phyloP scores from a whole-genome alignment of 1,140 invertebrate species.

The Bombus haemorrhoidalis region DNA sequence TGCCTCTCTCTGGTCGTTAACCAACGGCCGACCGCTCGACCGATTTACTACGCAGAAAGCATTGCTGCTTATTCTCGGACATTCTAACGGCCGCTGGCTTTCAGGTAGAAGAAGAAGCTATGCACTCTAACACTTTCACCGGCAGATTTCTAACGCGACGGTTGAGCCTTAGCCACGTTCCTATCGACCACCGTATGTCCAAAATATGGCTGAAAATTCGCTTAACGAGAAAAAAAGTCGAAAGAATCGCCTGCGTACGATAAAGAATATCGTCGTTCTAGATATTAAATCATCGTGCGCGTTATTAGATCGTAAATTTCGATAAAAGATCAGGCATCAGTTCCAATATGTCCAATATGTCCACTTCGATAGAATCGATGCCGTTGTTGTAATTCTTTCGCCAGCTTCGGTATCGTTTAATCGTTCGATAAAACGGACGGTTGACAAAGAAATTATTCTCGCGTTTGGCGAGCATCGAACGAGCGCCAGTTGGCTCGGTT shows the following conservation, averaged over 20 bases:
- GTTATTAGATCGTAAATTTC: too few species aligned
- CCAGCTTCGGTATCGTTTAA: background rate
- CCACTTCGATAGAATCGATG: background rate
- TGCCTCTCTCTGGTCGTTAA: background rate
- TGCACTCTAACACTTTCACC: constrained; percentile 77
- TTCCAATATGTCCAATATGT: too few species aligned
- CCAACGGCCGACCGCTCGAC: background rate
- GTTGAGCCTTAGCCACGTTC: constrained; percentile 56
- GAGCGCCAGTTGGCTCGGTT: constrained; percentile 42
- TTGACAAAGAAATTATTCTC: constrained; percentile 23
- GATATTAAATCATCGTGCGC: too few species aligned
- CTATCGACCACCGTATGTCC: background rate
- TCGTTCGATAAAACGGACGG: background rate
- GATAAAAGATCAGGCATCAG: too few species aligned
- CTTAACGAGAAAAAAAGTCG: too few species aligned
- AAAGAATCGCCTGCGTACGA: too few species aligned
- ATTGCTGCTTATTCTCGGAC: constrained; percentile 48
- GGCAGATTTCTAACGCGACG: constrained; percentile 75
- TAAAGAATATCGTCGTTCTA: too few species aligned
- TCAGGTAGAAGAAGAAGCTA: constrained; percentile 48
- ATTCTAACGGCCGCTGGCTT: constrained; percentile 49
- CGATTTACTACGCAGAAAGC: constrained; percentile 32
- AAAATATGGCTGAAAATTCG: background rate
- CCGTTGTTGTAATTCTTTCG: background rate
- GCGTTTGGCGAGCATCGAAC: constrained; percentile 13